Evolutionary conservation across 2,888 invertebrate genomes (phyloP).

Genomic region (Protula sp.): DNA sequence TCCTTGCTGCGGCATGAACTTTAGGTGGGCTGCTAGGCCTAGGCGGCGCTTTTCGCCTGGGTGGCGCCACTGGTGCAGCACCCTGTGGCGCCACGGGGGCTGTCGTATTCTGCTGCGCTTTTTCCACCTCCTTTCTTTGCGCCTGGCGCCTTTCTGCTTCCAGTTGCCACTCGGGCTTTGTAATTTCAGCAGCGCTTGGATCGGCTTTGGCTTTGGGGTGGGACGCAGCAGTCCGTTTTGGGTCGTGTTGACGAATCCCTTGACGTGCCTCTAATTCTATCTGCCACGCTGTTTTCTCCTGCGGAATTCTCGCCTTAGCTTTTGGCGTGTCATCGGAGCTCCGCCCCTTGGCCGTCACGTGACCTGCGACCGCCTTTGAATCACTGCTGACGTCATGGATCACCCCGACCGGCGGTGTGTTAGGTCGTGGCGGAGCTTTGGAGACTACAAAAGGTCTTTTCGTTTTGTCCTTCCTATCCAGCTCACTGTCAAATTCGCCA

Average conservation of each 20-base stretch:
- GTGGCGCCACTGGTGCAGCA: neutral
- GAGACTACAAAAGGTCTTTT: too few species aligned
- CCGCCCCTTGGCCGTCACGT: too few species aligned
- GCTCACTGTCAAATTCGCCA: too few species aligned
- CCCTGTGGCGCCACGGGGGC: too few species aligned
- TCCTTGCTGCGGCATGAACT: neutral
- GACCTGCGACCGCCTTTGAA: too few species aligned
- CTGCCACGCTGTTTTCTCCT: constrained; percentile 15
- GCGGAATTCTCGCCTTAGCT: too few species aligned
- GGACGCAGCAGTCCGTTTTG: neutral
- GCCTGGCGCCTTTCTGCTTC: constrained; percentile 3
- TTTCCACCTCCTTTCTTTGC: neutral
- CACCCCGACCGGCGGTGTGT: too few species aligned
- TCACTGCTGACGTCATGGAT: too few species aligned
- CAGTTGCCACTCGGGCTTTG: constrained; percentile 3
- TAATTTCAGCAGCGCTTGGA: neutral
- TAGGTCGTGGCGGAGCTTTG: too few species aligned
- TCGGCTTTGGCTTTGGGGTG: neutral
- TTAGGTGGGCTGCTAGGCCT: neutral
- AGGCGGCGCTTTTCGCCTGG: neutral
- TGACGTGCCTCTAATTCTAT: constrained; percentile 13
- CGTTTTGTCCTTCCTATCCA: too few species aligned
- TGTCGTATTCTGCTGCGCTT: too few species aligned
- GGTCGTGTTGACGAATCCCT: constrained; percentile 1
- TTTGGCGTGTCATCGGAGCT: too few species aligned